Base-by-base conservation (phyloP, 2,797 vertebrate genomes). In the Malurus leucopterus region DNA sequence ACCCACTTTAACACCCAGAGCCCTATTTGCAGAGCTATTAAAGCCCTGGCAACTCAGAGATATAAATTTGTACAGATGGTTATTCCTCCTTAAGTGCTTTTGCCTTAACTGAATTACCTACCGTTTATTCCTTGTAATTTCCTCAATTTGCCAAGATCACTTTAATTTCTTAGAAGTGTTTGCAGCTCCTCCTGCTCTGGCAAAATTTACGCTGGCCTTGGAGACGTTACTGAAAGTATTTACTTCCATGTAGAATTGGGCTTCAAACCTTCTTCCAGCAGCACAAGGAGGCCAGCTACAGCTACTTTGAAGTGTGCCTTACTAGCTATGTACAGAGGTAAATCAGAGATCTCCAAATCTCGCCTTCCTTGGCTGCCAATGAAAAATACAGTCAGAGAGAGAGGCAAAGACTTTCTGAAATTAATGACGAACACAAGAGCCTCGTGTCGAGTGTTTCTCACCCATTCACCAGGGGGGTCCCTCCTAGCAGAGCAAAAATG, bases 391-490 rank as follows among this genome's bases (percentile, higher is more conserved):
- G 43, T 10, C 18, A 3, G 44, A 26, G 58, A n/a, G 38, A n/a
- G 63, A 27, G 32, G 27, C 27, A 63, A n/a, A 63, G 58, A 1
- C 32, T 49, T 77, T 29, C 9, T 50, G 20, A 62, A 65, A 44
- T 23, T 41, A 27, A 29, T 26, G 29, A 24, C 51, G 36, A 54
- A 24, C 34, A 29, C 50, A 41, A 46, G 51, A 73, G 41, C n/a
- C 23, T 77, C 32, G 20, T 55, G 49, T 58, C 0, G 3, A 54
- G 30, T 0, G 3, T 73, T 64, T 24, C 54, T 68, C 50, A 13
- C 21, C 29, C 38, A 0, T 11, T 44, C 40, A 34, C 38, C 29
- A 3, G 19, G 63, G 54, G 0, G 0, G 17, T 43, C 59, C 23
- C 69, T 76, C 27, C 69, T 27, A 62, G 41, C 50, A 57, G 71